Conservation (phyloP, 2,113 vertebrate genomes). For the Piliocolobus tephrosceles region DNA sequence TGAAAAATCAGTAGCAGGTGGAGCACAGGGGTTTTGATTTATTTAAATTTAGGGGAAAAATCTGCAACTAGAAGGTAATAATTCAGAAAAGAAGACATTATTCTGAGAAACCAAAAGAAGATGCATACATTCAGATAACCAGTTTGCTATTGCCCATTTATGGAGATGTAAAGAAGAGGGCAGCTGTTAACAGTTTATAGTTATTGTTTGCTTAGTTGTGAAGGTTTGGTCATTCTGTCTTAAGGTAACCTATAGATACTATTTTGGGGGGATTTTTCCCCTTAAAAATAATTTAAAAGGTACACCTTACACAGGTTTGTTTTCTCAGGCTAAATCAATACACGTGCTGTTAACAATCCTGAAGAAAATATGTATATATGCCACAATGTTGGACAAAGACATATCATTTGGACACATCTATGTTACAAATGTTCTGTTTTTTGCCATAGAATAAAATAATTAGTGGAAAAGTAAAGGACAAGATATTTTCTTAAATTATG, state of each 20-base stretch:
- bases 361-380: neutral
- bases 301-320: neutral
- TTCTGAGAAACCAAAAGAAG: neutral
- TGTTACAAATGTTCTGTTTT: neutral
- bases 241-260: neutral
- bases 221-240: neutral
- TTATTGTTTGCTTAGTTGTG: neutral
- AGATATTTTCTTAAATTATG: neutral
- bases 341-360: neutral
- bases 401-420: neutral
- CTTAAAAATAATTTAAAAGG: neutral
- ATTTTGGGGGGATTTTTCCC: neutral
- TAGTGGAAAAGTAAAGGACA: neutral
- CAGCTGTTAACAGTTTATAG: neutral
- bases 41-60: neutral
- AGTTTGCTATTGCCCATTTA: neutral
- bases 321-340: neutral
- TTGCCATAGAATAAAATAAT: neutral
- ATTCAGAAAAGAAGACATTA: neutral
- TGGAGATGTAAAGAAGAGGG: neutral
- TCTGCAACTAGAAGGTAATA: neutral
- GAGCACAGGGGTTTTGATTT: neutral
- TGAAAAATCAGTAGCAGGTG: neutral
- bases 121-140: neutral
- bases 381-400: neutral